Conservation (phyloP, 64 coral and sea anemone genomes). For the Orbicella faveolata region DNA sequence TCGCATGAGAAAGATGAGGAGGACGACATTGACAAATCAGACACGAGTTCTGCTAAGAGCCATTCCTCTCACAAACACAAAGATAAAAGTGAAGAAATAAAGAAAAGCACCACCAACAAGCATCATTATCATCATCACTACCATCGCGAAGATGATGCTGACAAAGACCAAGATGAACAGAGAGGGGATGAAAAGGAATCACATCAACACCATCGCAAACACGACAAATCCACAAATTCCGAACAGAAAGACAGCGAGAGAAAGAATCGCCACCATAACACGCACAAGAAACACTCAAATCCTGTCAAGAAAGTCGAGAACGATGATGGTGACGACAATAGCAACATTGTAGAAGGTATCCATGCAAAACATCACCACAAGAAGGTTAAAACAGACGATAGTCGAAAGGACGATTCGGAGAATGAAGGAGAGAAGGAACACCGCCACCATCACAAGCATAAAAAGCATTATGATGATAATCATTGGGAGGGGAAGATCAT, state of each 20-base stretch:
- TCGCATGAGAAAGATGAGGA: neutral
- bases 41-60: neutral
- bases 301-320: neutral
- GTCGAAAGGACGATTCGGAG: neutral
- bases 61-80: neutral
- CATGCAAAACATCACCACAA: neutral
- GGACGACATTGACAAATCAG: neutral
- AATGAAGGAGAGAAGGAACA: neutral
- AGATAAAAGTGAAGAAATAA: constrained; percentile 27
- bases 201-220: neutral
- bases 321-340: neutral
- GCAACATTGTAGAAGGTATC: neutral
- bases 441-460: neutral
- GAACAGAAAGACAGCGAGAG: neutral
- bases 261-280: neutral
- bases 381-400: neutral
- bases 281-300: neutral
- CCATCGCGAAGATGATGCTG: constrained; percentile 15
- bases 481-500: constrained; percentile 4
- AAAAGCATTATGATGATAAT: constrained; percentile 1
- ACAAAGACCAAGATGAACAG: constrained; percentile 9
- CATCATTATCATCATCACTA: constrained; percentile 11
- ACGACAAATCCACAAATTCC: neutral
- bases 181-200: neutral
- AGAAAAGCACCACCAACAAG: neutral